These are phyloP conservation scores for Limenitis camilla DNA, from an alignment of 2,888 invertebrate species.

Conservation along the genomic window DNA sequence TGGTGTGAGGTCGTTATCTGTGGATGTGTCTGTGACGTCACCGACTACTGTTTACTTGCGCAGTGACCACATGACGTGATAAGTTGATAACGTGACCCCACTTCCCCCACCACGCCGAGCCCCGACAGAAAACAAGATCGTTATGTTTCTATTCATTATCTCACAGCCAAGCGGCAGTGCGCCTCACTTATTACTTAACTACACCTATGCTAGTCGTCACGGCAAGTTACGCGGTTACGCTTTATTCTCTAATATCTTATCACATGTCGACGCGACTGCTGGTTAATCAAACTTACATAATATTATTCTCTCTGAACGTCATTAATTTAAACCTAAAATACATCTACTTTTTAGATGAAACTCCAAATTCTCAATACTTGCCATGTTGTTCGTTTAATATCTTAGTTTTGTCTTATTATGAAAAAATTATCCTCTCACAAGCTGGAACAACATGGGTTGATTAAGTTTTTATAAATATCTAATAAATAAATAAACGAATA, in stretches of 20 bases:
- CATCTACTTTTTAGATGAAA: too few relatives aligned
- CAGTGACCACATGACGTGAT: not conserved
- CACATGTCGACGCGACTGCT: not conserved
- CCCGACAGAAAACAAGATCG: not conserved
- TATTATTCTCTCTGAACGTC: too few relatives aligned
- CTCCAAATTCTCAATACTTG: too few relatives aligned
- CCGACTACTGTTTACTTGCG: not conserved
- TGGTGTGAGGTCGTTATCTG: not conserved
- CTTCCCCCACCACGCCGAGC: not conserved
- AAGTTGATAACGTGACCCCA: not conserved
- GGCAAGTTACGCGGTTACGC: not conserved
- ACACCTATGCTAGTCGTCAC: not conserved
- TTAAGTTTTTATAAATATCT: not conserved
- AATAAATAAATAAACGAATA: not conserved
- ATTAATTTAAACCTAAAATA: too few relatives aligned
- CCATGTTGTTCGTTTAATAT: not conserved
- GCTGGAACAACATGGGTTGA: not conserved
- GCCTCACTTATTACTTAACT: not conserved
- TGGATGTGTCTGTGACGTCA: slow-evolving; percentile 3
- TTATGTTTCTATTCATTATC: not conserved
- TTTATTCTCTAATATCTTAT: not conserved
- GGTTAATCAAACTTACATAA: too few relatives aligned
- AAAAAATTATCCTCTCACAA: not conserved
- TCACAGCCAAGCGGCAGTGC: not conserved
- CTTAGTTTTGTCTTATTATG: not conserved